These are phyloP conservation scores for Pristionchus exspectatus DNA, from an alignment of 2,888 invertebrate genomes.

Conservation along the genomic window DNA sequence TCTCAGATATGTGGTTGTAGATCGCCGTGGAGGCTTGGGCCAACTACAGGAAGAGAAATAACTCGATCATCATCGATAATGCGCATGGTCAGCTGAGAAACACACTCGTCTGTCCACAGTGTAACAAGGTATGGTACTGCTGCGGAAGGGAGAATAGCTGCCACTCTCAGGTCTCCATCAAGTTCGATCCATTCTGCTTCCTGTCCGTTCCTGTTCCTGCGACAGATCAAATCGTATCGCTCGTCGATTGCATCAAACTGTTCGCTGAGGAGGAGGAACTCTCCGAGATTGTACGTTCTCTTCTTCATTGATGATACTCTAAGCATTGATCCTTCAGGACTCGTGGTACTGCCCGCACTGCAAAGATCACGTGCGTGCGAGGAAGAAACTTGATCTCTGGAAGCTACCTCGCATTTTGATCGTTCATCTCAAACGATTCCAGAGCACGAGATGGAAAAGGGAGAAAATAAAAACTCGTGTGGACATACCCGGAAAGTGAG, in stretches of 20 bases:
- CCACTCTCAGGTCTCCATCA: slow-evolving; percentile 82
- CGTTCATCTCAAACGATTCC: slow-evolving; percentile 83
- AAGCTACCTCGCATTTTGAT: slow-evolving; percentile 83
- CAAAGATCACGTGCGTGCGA: slow-evolving; percentile 83
- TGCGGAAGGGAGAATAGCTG: slow-evolving; percentile 80
- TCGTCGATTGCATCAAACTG: slow-evolving; percentile 82
- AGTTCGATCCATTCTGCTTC: slow-evolving; percentile 84
- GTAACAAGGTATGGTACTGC: slow-evolving; percentile 80
- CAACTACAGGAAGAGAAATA: slow-evolving; percentile 82
- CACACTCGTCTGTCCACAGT: slow-evolving; percentile 83
- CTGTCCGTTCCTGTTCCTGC: slow-evolving; percentile 82
- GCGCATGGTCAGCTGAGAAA: slow-evolving; percentile 84
- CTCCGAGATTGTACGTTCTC: slow-evolving; percentile 82
- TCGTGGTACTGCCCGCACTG: slow-evolving; percentile 83
- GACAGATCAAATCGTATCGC: slow-evolving; percentile 80
- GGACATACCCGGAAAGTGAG: slow-evolving; percentile 81
- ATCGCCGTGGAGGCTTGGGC: slow-evolving; percentile 83
- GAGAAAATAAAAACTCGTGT: slow-evolving; percentile 83
- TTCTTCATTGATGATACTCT: too few species aligned
- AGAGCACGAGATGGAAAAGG: slow-evolving; percentile 82
- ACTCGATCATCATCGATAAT: slow-evolving; percentile 83
- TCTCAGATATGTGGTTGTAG: slow-evolving; percentile 48
- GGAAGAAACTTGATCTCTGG: slow-evolving; percentile 84
- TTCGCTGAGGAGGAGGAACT: slow-evolving; percentile 83
- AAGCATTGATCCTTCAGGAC: background rate